Evolutionary conservation across 2,888 invertebrate species (phyloP).

Genomic region (Imbricaverruca yamaguchii): DNA sequence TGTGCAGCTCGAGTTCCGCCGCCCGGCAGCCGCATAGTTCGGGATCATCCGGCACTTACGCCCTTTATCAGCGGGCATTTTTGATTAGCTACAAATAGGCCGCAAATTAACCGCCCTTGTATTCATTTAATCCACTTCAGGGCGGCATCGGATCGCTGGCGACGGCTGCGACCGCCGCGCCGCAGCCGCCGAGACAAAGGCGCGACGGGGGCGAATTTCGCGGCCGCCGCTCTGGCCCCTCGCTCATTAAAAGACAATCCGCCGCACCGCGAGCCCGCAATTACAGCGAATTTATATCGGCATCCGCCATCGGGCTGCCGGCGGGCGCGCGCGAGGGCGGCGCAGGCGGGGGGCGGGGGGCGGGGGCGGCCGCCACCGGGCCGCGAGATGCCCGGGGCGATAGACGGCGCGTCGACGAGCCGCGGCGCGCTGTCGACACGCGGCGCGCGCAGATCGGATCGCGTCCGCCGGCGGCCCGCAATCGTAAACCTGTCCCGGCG

Average conservation of each 20-base stretch:
- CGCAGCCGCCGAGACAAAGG: background rate
- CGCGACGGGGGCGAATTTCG: background rate
- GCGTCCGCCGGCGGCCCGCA: background rate
- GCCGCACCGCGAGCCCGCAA: background rate
- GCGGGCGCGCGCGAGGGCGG: background rate
- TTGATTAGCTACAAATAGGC: conserved; percentile 8
- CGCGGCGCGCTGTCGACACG: background rate
- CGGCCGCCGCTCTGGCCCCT: background rate
- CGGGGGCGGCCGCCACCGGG: background rate
- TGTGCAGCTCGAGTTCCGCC: too few relatives aligned
- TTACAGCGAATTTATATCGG: conserved; percentile 9
- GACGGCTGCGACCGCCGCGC: background rate
- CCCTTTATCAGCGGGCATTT: background rate
- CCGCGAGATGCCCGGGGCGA: background rate
- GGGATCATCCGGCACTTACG: background rate
- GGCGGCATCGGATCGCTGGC: background rate
- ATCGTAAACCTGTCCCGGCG: background rate
- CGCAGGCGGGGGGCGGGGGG: background rate
- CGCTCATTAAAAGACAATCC: conserved; percentile 1
- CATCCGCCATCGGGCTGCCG: background rate
- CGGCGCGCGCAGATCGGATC: background rate
- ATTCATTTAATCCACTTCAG: conserved; percentile 13
- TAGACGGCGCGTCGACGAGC: background rate
- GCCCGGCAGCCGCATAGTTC: background rate
- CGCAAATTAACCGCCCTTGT: background rate